phyloP scores from a whole-genome alignment of 2,888 invertebrate genomes.

The Drosophila hamatofila region DNA sequence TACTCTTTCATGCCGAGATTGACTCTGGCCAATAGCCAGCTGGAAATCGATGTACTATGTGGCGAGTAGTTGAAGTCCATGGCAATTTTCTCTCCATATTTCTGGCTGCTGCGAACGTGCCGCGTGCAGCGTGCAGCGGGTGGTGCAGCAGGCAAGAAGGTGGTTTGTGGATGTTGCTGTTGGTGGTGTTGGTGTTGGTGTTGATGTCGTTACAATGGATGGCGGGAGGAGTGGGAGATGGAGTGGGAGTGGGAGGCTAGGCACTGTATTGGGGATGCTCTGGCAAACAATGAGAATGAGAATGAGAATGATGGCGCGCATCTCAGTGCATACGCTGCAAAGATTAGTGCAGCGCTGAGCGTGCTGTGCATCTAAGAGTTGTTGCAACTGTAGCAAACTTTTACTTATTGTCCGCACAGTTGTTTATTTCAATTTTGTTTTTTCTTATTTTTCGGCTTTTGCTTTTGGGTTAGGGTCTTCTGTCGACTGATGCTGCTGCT shows the following conservation, averaged over 20 bases:
- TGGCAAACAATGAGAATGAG: constrained; percentile 49
- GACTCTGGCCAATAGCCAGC: constrained; percentile 32
- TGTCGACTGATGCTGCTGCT: constrained; percentile 22
- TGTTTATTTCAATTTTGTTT: constrained; percentile 66
- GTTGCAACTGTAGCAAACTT: constrained; percentile 71
- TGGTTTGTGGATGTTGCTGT: not conserved
- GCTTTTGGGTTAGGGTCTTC: constrained; percentile 39
- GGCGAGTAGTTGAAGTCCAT: constrained; percentile 39
- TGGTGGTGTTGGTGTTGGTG: constrained; percentile 22
- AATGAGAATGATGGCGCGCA: constrained; percentile 46
- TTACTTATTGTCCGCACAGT: constrained; percentile 73
- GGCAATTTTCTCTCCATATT: constrained; percentile 72
- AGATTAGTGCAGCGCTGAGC: constrained; percentile 50
- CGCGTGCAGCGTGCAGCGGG: constrained; percentile 40
- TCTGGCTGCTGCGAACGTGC: constrained; percentile 64
- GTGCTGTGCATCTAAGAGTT: constrained; percentile 39
- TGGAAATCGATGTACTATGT: constrained; percentile 45
- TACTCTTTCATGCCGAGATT: constrained; percentile 28
- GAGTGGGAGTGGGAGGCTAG: not conserved
- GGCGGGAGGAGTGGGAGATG: not conserved
- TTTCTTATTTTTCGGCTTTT: constrained; percentile 25
- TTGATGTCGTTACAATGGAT: constrained; percentile 26
- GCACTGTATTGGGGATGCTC: constrained; percentile 1
- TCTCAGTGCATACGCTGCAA: constrained; percentile 54
- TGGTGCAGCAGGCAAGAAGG: constrained; percentile 34